Conservation (phyloP, 2,113 vertebrate species). For the Myotis brandtii region DNA sequence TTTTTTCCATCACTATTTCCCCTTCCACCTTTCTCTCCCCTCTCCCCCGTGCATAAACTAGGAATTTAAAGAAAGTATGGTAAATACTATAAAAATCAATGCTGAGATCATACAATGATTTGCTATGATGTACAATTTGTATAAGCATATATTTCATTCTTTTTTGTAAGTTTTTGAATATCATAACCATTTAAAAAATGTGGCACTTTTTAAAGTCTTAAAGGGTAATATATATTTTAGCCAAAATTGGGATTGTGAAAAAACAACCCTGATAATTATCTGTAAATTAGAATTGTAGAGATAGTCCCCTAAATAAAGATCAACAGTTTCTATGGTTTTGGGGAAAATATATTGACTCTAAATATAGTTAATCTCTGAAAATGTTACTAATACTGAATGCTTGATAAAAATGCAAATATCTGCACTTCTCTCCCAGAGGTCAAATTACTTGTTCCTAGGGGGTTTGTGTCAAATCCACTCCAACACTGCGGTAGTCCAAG, state of each 20-base stretch:
- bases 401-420: not conserved
- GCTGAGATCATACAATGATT: not conserved
- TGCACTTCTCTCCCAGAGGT: not conserved
- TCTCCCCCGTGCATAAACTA: too few relatives aligned
- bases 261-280: not conserved
- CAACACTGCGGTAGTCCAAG: not conserved
- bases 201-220: not conserved
- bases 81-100: not conserved
- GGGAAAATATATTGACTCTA: not conserved
- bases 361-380: not conserved
- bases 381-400: not conserved
- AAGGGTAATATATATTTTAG: not conserved
- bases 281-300: not conserved
- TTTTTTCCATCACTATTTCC: too few relatives aligned
- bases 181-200: not conserved
- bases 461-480: not conserved
- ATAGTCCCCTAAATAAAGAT: not conserved
- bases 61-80: not conserved
- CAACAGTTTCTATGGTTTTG: not conserved
- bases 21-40: too few relatives aligned
- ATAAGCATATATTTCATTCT: not conserved
- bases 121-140: not conserved
- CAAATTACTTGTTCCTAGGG: not conserved
- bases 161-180: not conserved
- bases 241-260: not conserved